Conservation (phyloP, 2,888 invertebrate genomes). For the Sphecodes monilicornis region DNA sequence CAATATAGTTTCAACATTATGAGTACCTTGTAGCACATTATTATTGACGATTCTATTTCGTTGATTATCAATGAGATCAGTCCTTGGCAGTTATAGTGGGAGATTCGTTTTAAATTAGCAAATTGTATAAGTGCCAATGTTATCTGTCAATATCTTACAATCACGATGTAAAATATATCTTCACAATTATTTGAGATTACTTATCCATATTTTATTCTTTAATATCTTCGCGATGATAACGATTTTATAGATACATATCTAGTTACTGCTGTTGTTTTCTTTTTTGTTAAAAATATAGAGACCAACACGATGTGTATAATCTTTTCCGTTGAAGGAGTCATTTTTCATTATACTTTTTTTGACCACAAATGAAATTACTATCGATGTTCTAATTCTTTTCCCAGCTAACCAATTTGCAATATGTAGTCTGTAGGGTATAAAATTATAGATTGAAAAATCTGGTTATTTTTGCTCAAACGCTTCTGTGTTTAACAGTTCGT, state of each 20-base stretch:
- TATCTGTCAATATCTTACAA: constrained; percentile 18
- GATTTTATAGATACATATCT: neutral
- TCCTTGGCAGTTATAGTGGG: neutral
- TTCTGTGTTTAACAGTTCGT: neutral
- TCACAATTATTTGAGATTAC: neutral
- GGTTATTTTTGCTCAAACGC: neutral
- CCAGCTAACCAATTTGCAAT: neutral
- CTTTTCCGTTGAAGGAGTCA: neutral
- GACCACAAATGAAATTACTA: neutral
- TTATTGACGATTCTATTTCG: neutral
- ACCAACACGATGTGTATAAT: neutral
- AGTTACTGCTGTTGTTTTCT: neutral
- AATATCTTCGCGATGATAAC: neutral
- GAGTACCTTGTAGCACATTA: neutral
- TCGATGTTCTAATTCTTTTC: neutral
- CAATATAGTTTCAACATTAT: neutral
- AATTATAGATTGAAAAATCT: neutral
- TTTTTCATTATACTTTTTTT: neutral
- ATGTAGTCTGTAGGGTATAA: neutral
- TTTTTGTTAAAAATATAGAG: neutral
- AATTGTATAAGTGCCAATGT: constrained; percentile 38
- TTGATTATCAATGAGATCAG: neutral
- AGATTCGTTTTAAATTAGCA: constrained; percentile 15
- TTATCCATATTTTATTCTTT: constrained; percentile 1
- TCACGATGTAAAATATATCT: neutral